Evolutionary conservation across 1,140 invertebrate genomes (phyloP), one percentile per base, ranked within the genome.

Genomic region (Capitella teleta): DNA sequence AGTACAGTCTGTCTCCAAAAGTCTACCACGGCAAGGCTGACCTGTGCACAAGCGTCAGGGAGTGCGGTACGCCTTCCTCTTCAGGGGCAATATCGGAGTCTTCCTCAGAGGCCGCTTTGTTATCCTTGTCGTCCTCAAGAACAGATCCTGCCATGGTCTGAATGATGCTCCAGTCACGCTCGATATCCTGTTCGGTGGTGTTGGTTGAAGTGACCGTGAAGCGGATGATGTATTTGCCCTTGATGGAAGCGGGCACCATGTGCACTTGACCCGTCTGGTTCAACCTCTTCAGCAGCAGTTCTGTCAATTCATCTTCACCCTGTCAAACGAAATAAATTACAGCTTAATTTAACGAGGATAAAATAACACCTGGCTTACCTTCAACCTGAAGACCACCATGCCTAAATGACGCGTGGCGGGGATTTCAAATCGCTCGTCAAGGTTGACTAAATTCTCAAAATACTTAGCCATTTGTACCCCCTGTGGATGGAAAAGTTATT

Each of bases 131-230:
- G 1, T 54, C 54, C 21, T 25, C 24, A 16, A 30, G 14, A 12
- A 21, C 42, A 23, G 24, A 12, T n/a, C 25, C 36, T 1, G 90
- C 83, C 25, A 85, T 86, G 0, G 72, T 76, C 60, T 82, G 79
- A 42, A 96, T 94, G 63, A 94, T 84, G 28, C 78, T 79, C 90
- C 90, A 96, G 62, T 95, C 91, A 57, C 81, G 81, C 14, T 64
- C 60, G 42, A 96, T 90, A 66, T 96, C 89, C 36, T 85, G 82
- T 16, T 83, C 79, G 0, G 87, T 94, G 0, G 92, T 97, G 58
- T 78, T 80, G 32, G 84, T 80, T 6, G 91, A 95, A 3, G 93
- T 97, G 14, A 98, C 83, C 1, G 92, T 90, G 64, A 91, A 93
- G 6, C 85, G 73, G 50, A 95, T 94, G 16, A 95, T 87, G 62